Base-by-base conservation (phyloP, 2,888 invertebrate species). In the Linnaemya vulpina region DNA sequence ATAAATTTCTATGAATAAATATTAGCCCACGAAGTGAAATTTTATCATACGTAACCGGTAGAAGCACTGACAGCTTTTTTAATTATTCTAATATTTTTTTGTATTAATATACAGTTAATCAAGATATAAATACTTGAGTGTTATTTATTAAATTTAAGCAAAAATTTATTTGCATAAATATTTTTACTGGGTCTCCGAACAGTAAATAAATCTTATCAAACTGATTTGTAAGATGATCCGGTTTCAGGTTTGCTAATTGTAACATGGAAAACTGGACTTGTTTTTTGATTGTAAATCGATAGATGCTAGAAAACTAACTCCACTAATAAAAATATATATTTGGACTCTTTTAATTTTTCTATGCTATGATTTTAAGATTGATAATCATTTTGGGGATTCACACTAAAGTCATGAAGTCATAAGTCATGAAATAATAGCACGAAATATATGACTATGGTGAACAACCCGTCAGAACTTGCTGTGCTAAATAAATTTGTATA, bases 11-110 rank as follows among this genome's bases (percentile, higher is more conserved):
- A 17, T 43, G 13, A 55, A 30, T 55, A 65, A 76, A 38, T 65
- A 15, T 55, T 75, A 20, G 10, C 3, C 30, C 5, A 30, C 5
- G 30, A 53, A 38, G 40, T 20, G n/a, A 53, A 63, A 67, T 58
- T 67, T 49, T 20, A 43, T 67, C 35, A 58, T 25, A 77, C 58
- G 68, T 60, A 70, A 70, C 40, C 77, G 70, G 51, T 62, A 70
- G 40, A 78, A 3, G 3, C 15, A 20, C 40, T 17, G 10, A 60
- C 30, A 51, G n/a, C 49, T 4, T 38, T 49, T 38, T 30, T 40
- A 15, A 17, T 38, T 65, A 55, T 46, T 43, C 17, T 40, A 60
- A 35, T 13, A 20, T n/a, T 58, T 60, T 53, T 20, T 51, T 4
- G 11, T 13, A 11, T 43, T 58, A 11, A 35, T 17, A 71, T 15